Evolutionary conservation across 2,113 vertebrate species (phyloP).

Genomic region (Catharus fuscescens): DNA sequence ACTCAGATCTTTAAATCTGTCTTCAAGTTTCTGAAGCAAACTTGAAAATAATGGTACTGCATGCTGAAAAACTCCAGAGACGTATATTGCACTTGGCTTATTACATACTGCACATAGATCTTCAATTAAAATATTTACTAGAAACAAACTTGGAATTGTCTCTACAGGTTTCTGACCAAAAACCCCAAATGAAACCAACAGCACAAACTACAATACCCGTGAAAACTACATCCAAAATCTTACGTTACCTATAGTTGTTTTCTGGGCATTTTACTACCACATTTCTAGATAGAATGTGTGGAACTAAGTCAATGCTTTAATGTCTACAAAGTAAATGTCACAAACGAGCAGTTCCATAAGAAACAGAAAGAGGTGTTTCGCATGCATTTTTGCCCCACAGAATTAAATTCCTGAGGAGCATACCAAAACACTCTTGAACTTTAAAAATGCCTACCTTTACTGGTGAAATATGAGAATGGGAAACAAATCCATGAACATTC

Average conservation of each 20-base stretch:
- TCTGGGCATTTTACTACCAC: neutral
- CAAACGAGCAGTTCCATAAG: neutral
- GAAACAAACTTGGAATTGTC: neutral
- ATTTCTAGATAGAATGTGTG: neutral
- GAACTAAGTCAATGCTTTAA: neutral
- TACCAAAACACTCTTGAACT: neutral
- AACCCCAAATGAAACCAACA: neutral
- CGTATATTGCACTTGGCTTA: neutral
- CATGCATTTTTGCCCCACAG: fast-evolving
- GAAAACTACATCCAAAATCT: neutral
- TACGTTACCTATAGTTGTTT: neutral
- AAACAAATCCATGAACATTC: constrained; percentile 93
- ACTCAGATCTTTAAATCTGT: neutral
- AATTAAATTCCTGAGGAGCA: neutral
- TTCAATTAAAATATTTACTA: neutral
- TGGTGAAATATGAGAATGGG: constrained; percentile 96
- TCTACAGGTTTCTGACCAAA: neutral
- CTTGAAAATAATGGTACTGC: neutral
- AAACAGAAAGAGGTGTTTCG: neutral
- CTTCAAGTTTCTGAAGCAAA: neutral
- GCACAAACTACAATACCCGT: neutral
- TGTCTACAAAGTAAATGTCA: neutral
- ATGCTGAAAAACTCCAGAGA: neutral
- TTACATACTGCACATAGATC: neutral
- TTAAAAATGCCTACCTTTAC: constrained; percentile 85